Evolutionary conservation across 2,113 vertebrate species (phyloP).

Genomic region (Panthera leo): DNA sequence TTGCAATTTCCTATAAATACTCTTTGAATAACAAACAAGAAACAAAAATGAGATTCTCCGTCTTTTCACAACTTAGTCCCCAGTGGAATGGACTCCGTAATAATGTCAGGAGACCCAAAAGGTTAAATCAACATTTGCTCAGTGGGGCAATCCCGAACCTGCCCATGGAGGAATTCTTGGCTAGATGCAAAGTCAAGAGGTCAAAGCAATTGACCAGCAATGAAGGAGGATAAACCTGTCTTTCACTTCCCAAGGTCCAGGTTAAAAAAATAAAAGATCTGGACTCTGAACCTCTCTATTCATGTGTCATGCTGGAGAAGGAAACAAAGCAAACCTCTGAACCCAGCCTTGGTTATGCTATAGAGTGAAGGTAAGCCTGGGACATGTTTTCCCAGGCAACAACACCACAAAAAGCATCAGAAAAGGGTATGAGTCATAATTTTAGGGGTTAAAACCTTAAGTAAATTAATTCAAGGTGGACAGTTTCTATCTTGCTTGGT

Average conservation of each 20-base stretch:
- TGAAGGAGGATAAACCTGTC: constrained; percentile 25
- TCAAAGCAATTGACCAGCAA: constrained; percentile 84
- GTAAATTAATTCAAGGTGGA: background rate
- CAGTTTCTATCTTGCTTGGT: background rate
- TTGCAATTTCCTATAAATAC: constrained; percentile 11
- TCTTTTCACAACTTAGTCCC: constrained; percentile 58
- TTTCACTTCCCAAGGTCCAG: constrained; percentile 18
- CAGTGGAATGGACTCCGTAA: constrained; percentile 72
- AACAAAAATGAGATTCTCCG: constrained; percentile 68
- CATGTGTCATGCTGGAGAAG: background rate
- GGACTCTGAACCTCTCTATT: background rate
- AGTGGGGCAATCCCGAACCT: constrained; percentile 62
- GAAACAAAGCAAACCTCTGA: background rate
- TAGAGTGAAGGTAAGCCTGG: background rate
- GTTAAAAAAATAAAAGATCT: constrained; percentile 33
- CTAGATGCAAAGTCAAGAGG: constrained; percentile 81
- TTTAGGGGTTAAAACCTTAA: background rate
- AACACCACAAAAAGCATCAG: background rate
- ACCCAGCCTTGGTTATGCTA: background rate
- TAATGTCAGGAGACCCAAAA: constrained; percentile 75
- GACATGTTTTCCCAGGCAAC: background rate
- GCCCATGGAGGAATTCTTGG: constrained; percentile 58
- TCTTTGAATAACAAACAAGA: constrained; percentile 45
- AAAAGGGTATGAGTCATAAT: background rate
- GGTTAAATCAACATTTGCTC: constrained; percentile 85